Base-by-base conservation (phyloP, 1,140 invertebrate genomes). In the Cydia splendana region DNA sequence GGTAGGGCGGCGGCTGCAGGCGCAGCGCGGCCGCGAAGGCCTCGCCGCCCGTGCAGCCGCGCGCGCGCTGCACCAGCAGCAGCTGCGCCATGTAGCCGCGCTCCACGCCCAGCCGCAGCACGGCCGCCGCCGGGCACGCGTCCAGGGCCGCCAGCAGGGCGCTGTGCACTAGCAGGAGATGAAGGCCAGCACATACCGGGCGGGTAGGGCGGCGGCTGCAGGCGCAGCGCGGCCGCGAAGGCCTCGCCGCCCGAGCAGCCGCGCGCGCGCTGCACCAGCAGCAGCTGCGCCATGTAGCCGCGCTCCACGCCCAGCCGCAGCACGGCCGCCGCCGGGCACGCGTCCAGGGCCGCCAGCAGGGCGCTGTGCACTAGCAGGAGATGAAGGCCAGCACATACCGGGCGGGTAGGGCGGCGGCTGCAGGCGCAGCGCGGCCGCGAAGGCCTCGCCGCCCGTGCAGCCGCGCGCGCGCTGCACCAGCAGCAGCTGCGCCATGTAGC, bases 61-160 rank as follows among this genome's bases (percentile, higher is more conserved):
- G 94, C 78, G 96, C 95, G 82, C 97, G 96, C 87, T 99, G 97
- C 77, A 99, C 97, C 80, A 97, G 96, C 53, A 99, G 96, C 45
- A 99, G 91, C 87, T 98, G 97, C 6, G 97, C 96, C 96, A 99
- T 98, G 90, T 99, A 99, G 0, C 95, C 95, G 87, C 98, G 97
- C 90, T 99, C 98, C 24, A 98, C 90, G 76, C 87, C 88, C 82
- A 93, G 86, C 28, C 87, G 87, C 71, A 84, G 84, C 80, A 95
- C 94, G n/a, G 90, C 90, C 77, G 89, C 91, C 78, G 88, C 86
- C 7, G 92, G 88, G 71, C 91, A 92, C 78, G 87, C 85, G 85
- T 93, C 93, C 79, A 93, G 79, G 38, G 92, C 90, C 10, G 76
- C 76, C 76, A 94, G 81, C 62, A 94, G 76, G 13, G 91, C 91